Evolutionary conservation across 2,113 vertebrate species (phyloP), one percentile per base, ranked within the genome.

Genomic region (Chunga burmeisteri): DNA sequence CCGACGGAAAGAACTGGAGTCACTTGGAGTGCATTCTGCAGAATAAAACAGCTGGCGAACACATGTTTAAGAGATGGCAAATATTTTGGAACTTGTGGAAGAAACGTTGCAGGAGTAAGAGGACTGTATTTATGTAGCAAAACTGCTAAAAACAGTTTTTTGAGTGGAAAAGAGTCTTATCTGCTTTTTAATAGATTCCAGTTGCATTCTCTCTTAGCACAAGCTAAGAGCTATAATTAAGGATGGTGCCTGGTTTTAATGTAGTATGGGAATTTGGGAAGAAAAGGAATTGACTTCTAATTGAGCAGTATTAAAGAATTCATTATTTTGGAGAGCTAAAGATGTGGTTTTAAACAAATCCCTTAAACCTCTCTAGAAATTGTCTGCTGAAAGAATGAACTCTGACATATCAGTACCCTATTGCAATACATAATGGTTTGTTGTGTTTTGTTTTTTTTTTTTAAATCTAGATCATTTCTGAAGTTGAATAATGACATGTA

Each of bases 1-100:
- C 70, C 7, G 2, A 1, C 0, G 0, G 70, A 56, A 65, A 42
- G n/a, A 59, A 19, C 2, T 70, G 53, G 34, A 81, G 46, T 56
- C 14, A 8, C 44, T 80, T 44, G 27, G 46, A 74, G 36, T 74
- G 34, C 25, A 3, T 65, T 53, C n/a, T 65, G 10, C 46, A 63
- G 66, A 53, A 42, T 38, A 29, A 42, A 91, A 7, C 46, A 63
- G 42, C 70, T 82, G 65, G 49, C 55, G 50, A 70, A 26, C 26
- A 17, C 6, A 7, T 16, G 5, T 62, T 50, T 59, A 68, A 80
- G 13, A 34, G 78, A 59, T 70, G 86, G 89, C 47, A 92, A 68
- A 16, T 87, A 62, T 22, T 85, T 82, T 90, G 81, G 74, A 87
- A 40, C 78, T 87, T 68, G 20, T 58, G 89, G 81, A 91, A 94